phyloP scores from a whole-genome alignment of 2,888 invertebrate genomes.

The Dicyrtoma fusca region DNA sequence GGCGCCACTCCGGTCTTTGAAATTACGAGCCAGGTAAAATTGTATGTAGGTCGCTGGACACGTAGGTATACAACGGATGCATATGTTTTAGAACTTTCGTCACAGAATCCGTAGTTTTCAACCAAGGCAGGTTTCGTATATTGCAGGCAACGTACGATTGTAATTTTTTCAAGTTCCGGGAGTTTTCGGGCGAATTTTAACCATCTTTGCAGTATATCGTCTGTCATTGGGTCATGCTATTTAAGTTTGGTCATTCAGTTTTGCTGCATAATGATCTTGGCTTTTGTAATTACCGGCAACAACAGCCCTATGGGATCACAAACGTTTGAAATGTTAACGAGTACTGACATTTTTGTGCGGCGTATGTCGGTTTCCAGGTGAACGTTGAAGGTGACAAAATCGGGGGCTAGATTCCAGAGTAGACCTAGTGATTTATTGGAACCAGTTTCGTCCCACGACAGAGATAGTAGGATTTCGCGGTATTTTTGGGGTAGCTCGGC shows the following conservation, averaged over 20 bases:
- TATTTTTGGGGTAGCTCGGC: background rate
- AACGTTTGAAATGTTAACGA: slow-evolving; percentile 27
- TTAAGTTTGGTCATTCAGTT: background rate
- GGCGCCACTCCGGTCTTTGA: background rate
- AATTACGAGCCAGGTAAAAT: background rate
- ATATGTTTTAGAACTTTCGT: slow-evolving; percentile 22
- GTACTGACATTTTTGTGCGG: no score
- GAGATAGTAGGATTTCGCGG: background rate
- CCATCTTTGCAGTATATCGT: background rate
- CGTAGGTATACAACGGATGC: slow-evolving; percentile 33
- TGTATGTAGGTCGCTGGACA: no score
- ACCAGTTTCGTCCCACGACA: background rate
- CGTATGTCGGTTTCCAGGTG: slow-evolving; percentile 26
- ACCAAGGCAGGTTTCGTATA: no score
- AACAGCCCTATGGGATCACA: slow-evolving; percentile 41
- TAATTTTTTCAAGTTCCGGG: background rate
- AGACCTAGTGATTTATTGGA: background rate
- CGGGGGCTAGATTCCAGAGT: background rate
- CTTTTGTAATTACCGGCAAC: slow-evolving; percentile 3
- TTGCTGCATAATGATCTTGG: slow-evolving; percentile 6
- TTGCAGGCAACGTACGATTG: background rate
- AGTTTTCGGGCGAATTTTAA: background rate
- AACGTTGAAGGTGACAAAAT: background rate
- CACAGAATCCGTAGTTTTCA: slow-evolving; percentile 29
- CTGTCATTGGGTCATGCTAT: background rate